These are phyloP conservation scores for Lepidostoma basale DNA, from an alignment of 1,140 invertebrate species.

Conservation along the genomic window DNA sequence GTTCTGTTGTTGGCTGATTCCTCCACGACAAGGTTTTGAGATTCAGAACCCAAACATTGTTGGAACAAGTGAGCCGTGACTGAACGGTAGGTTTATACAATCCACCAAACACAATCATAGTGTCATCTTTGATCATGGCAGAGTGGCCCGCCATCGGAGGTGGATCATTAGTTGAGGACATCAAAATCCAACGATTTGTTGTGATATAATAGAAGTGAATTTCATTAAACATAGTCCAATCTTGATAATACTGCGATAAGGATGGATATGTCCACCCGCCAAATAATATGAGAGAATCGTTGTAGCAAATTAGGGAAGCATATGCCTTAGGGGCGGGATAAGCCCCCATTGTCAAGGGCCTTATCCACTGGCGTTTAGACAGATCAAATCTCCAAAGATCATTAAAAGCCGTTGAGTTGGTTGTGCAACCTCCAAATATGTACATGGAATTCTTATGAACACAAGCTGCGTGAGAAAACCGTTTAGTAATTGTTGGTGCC, in stretches of 20 bases:
- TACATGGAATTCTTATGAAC: slow-evolving; percentile 86
- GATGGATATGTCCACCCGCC: slow-evolving; percentile 96
- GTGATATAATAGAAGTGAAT: slow-evolving; percentile 88
- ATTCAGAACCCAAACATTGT: slow-evolving; percentile 90
- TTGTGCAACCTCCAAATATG: slow-evolving; percentile 95
- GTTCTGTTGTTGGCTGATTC: slow-evolving; percentile 69
- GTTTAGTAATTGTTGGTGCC: slow-evolving; percentile 77
- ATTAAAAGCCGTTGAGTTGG: slow-evolving; percentile 93
- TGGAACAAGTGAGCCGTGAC: slow-evolving; percentile 71
- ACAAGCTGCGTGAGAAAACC: slow-evolving; percentile 91
- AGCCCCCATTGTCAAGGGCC: slow-evolving; percentile 80
- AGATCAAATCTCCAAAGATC: slow-evolving; percentile 95
- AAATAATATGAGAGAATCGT: slow-evolving; percentile 85
- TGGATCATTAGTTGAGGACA: slow-evolving; percentile 69
- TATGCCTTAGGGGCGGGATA: slow-evolving; percentile 97
- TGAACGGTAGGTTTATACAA: slow-evolving; percentile 57
- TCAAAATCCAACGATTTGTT: slow-evolving; percentile 82
- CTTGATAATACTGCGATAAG: slow-evolving; percentile 87
- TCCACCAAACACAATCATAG: slow-evolving; percentile 92
- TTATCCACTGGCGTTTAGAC: slow-evolving; percentile 80
- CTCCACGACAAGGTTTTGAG: slow-evolving; percentile 78
- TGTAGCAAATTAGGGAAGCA: slow-evolving; percentile 86
- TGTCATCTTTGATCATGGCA: slow-evolving; percentile 83
- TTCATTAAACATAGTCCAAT: slow-evolving; percentile 89
- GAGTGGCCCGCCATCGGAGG: slow-evolving; percentile 91